phyloP scores from a whole-genome alignment of 2,888 invertebrate species.

The Vannuccia rotundouncinata region DNA sequence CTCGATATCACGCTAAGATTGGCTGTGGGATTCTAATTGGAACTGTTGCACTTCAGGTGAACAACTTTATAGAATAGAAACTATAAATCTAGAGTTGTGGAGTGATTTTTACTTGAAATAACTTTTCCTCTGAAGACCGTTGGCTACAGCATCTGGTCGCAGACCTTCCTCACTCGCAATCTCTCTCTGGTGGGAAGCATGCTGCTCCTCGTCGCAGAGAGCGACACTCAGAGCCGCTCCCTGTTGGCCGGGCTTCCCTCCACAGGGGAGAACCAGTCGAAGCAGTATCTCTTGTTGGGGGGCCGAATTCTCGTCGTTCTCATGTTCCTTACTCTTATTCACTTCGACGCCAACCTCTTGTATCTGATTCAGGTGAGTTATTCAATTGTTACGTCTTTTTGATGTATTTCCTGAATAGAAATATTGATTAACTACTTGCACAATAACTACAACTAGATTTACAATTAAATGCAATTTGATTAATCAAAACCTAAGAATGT shows the following conservation, averaged over 20 bases:
- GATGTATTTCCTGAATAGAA: background rate
- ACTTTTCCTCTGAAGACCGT: conserved; percentile 8
- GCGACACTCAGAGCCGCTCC: conserved; percentile 81
- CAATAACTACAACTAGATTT: too few species aligned
- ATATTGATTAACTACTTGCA: too few species aligned
- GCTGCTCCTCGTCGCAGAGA: conserved; percentile 87
- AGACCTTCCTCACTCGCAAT: conserved; percentile 62
- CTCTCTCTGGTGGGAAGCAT: conserved; percentile 94
- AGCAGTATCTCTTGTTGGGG: conserved; percentile 87
- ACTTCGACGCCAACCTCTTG: conserved; percentile 78
- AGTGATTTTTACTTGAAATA: background rate
- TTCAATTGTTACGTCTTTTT: background rate
- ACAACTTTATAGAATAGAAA: conserved; percentile 64
- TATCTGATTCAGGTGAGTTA: conserved; percentile 78
- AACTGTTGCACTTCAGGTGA: conserved; percentile 69
- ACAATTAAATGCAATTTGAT: too few species aligned
- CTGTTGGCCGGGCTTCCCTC: conserved; percentile 78
- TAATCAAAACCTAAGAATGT: too few species aligned
- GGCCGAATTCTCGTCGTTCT: conserved; percentile 90
- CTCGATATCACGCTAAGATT: conserved; percentile 74
- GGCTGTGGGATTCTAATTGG: conserved; percentile 76
- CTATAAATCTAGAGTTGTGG: conserved; percentile 59
- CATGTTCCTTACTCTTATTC: conserved; percentile 93
- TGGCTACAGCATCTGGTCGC: conserved; percentile 61
- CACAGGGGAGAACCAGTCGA: conserved; percentile 72